Conservation (phyloP, 1,140 invertebrate genomes). For the Caerostris extrusa region DNA sequence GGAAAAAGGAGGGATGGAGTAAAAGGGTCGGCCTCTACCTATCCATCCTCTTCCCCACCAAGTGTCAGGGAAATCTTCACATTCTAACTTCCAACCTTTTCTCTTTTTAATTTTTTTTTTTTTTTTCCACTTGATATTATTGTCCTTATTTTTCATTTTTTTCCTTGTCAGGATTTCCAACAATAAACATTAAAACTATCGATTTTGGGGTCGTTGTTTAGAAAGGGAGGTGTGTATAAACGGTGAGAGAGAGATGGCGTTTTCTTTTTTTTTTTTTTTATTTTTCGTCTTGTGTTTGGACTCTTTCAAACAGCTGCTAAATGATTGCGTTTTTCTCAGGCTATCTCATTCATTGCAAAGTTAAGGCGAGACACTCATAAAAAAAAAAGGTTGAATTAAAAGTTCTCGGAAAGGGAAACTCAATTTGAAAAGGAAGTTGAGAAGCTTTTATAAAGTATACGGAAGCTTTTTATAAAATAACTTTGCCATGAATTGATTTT, state of each 20-base stretch:
- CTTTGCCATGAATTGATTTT: neutral
- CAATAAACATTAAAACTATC: slow-evolving; percentile 59
- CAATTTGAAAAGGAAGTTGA: neutral
- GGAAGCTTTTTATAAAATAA: neutral
- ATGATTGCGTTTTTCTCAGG: slow-evolving; percentile 39
- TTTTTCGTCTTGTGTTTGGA: neutral
- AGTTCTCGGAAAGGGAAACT: neutral
- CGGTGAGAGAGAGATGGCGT: neutral
- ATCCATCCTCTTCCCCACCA: neutral
- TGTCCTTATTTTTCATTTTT: slow-evolving; percentile 23
- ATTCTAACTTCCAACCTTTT: slow-evolving; percentile 25
- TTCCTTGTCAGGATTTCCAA: slow-evolving; percentile 44
- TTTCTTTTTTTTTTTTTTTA: neutral
- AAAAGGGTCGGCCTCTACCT: slow-evolving; percentile 40
- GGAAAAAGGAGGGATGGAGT: neutral
- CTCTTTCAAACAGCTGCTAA: slow-evolving; percentile 37
- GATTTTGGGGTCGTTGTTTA: slow-evolving; percentile 26
- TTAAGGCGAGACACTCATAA: neutral
- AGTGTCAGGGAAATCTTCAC: slow-evolving; percentile 61
- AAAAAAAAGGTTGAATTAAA: neutral
- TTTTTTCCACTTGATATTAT: neutral
- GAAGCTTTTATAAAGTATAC: no score
- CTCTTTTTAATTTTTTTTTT: neutral
- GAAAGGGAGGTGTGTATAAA: slow-evolving; percentile 4
- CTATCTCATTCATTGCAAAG: slow-evolving; percentile 26